phyloP scores from a whole-genome alignment of 2,888 invertebrate genomes.

The Tiliacea aurago region DNA sequence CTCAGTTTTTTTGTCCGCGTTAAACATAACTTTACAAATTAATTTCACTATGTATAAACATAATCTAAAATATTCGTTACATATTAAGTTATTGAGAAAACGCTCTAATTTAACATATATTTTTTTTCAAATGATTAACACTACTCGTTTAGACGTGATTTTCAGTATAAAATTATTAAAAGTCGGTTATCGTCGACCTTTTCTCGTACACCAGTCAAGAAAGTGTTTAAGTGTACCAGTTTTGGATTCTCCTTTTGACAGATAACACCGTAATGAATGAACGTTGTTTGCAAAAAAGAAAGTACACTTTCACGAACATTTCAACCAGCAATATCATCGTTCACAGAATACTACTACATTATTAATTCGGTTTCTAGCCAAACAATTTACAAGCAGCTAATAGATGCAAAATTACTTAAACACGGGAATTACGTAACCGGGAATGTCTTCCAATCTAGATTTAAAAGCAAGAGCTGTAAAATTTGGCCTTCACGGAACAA shows the following conservation, averaged over 20 bases:
- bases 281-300: slow-evolving; percentile 79
- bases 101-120: too few species aligned
- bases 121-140: too few species aligned
- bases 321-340: slow-evolving; percentile 70
- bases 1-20: too few species aligned
- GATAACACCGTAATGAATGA: slow-evolving; percentile 73
- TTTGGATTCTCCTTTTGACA: slow-evolving; percentile 65
- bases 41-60: too few species aligned
- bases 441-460: slow-evolving; percentile 58
- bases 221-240: slow-evolving; percentile 24
- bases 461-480: slow-evolving; percentile 64
- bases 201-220: slow-evolving; percentile 9
- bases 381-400: slow-evolving; percentile 40
- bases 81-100: too few species aligned
- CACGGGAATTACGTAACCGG: slow-evolving; percentile 35
- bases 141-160: too few species aligned
- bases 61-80: too few species aligned
- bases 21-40: too few species aligned
- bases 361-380: slow-evolving; percentile 60
- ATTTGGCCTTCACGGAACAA: slow-evolving; percentile 69
- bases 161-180: too few species aligned
- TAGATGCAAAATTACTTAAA: slow-evolving; percentile 46
- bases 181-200: too few species aligned
- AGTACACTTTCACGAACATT: slow-evolving; percentile 80
- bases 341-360: slow-evolving; percentile 65